Base-by-base conservation (phyloP, 1,140 invertebrate genomes). In the Phthorimaea operculella region DNA sequence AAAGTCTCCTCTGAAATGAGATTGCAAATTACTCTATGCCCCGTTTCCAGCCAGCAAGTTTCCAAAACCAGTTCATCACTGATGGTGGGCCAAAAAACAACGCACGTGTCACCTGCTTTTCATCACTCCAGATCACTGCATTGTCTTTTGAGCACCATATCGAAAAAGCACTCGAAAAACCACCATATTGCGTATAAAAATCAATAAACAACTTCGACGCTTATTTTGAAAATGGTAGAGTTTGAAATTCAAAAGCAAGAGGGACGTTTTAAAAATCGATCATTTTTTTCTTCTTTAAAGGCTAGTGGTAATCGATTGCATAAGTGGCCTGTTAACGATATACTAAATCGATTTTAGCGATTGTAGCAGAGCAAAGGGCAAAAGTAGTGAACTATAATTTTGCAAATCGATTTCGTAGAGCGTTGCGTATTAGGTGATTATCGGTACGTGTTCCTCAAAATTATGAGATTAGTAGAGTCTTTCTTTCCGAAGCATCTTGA, bases 101-200 rank as follows among this genome's bases (percentile, higher is more conserved):
- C 36, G 77, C 78, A 81, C 78, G 78, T 77, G 78, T 69, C 73
- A 76, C 70, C 70, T 75, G 77, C 65, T 63, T 63, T 66, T 61
- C 64, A n/a, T n/a, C n/a, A n/a, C n/a, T n/a, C n/a, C n/a, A n/a
- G n/a, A 63, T 65, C 69, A 58, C 66, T 58, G 58, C 59, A 71
- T 39, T 39, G 36, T 39, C 36, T 74, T 62, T 50, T 52, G 48
- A 62, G 59, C 28, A 51, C 54, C 62, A 58, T 58, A 55, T 63
- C 52, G 1, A 16, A 47, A 47, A 39, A 2, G 10, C 36, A 39
- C 36, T 39, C 10, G n/a, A 39, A 39, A n/a, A 39, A 39, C 10
- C n/a, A 39, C n/a, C 36, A 39, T 2, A 9, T 39, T 39, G 10
- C n/a, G n/a, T 39, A 5, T 39, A 39, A 2, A 3, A 39, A 9